Evolutionary conservation across 1,140 invertebrate species (phyloP), one percentile per base, ranked within the genome.

Genomic region (Drosophila sturtevanti): DNA sequence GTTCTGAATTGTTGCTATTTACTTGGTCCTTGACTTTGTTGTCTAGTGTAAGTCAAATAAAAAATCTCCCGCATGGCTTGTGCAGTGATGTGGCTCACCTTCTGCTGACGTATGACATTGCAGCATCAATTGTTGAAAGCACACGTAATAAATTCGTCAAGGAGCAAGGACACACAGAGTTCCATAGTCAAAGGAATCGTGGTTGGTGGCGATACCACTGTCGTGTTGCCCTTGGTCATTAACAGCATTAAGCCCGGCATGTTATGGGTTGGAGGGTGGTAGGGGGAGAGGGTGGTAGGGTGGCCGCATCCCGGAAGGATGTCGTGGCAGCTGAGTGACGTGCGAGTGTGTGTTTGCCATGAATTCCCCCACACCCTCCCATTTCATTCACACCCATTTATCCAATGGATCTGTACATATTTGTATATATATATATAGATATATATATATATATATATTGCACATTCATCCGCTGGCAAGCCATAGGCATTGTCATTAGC

Each of bases 91-190:
- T 82, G 71, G 54, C 72, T 66, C 79, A 87, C 84, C 84, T 87
- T 87, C 84, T 84, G 84, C 84, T 89, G 85, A 89, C 84, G 84
- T 77, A 84, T 87, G 84, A 87, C 84, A 87, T 87, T 87, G 84
- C 84, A 89, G 80, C 84, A 79, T 89, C 84, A 89, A 89, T 89
- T 89, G 84, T 86, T 87, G 69, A 74, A 68, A 84, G 78, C 72
- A 80, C 69, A 82, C 71, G 82, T 82, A 86, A 86, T 86, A 72
- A 77, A 77, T 80, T 72, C 81, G 75, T 80, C 82, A 61, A 76
- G 76, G 41, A 59, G 55, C 38, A 38, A 62, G 63, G 52, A 48
- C 12, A 48, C n/a, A 44, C 18, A 16, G 48, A 21, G 60, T 65
- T 16, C 67, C 55, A 52, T 38, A 63, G 48, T 51, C 52, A 58